Base-by-base conservation (phyloP, 2,797 vertebrate species). In the Malurus splendens region DNA sequence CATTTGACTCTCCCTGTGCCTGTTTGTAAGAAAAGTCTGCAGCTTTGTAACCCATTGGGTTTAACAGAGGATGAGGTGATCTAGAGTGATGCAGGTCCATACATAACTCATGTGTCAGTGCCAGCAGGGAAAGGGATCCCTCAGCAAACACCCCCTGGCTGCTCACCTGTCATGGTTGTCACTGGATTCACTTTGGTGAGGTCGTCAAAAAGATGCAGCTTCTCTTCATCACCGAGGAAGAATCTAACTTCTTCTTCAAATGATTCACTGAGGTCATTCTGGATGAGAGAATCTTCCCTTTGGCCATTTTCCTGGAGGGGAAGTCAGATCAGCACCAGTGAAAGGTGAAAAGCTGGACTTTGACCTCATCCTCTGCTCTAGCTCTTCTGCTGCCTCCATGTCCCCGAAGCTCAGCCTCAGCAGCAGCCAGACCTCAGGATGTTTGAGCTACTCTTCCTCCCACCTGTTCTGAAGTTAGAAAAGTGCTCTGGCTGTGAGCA, bases 181-280 rank as follows among this genome's bases (percentile, higher is more conserved):
- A 99, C 98, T 0, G 99, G 99, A 89, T 99, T 99, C 91, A 99
- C 99, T 97, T 98, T 98, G 15, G 99, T 99, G 80, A 99, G 98
- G 96, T 99, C 99, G 54, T 99, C 98, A 30, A 98, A 98, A 38
- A 98, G 98, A 94, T 98, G 97, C 28, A 99, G 97, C 1, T 97
- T 97, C 71, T 96, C 96, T 92, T 99, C 98, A 68, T 98, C 96
- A 5, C 94, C 95, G 56, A 99, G 97, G 91, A 99, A 99, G 15
- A 97, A 97, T 90, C 96, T 96, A 27, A 99, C 68, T 30, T 99
- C 98, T 90, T 97, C 98, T 56, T 97, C 97, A 90, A 98, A 90
- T 10, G 97, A 96, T 55, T 97, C 96, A 90, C 94, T 94, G 25
- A 97, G 90, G 66, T 95, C 93, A 32, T 60, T 83, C 20, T 85